These are phyloP conservation scores for Scaptomyza polygonia DNA, from an alignment of 2,888 invertebrate genomes.

Conservation along the genomic window DNA sequence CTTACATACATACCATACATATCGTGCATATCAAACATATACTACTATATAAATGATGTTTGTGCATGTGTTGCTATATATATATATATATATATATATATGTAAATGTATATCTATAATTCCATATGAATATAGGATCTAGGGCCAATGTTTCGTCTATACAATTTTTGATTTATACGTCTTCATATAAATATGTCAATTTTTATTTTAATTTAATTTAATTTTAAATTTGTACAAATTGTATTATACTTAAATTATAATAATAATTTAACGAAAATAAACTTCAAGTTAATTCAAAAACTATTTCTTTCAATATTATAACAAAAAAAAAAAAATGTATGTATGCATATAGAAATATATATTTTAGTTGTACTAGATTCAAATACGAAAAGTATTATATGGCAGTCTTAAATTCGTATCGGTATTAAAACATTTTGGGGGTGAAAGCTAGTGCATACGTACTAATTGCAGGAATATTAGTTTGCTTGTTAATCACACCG, in stretches of 20 bases:
- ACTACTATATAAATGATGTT: constrained; percentile 8
- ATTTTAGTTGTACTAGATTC: background rate
- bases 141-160: constrained; percentile 62
- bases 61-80: constrained; percentile 3
- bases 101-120: constrained; percentile 19
- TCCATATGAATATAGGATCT: constrained; percentile 41
- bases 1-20: constrained; percentile 30
- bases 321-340: background rate
- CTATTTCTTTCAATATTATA: constrained; percentile 21
- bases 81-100: constrained; percentile 23
- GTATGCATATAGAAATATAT: background rate
- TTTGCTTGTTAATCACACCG: constrained; percentile 3
- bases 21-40: constrained; percentile 46
- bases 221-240: constrained; percentile 84
- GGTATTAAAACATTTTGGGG: background rate
- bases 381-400: background rate
- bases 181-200: constrained; percentile 47
- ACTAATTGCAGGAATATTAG: background rate
- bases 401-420: background rate
- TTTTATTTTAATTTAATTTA: constrained; percentile 64
- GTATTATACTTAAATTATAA: constrained; percentile 83
- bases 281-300: constrained; percentile 69
- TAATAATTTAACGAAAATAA: constrained; percentile 70
- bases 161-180: constrained; percentile 40
- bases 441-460: background rate